Percentiles rank a stretch among this genome's conserved stretches.
These are phyloP conservation scores for Catostylus mosaicus DNA, from an alignment of 30 jellyfish, hydroid and myxozoan species.

Conservation along the genomic window DNA sequence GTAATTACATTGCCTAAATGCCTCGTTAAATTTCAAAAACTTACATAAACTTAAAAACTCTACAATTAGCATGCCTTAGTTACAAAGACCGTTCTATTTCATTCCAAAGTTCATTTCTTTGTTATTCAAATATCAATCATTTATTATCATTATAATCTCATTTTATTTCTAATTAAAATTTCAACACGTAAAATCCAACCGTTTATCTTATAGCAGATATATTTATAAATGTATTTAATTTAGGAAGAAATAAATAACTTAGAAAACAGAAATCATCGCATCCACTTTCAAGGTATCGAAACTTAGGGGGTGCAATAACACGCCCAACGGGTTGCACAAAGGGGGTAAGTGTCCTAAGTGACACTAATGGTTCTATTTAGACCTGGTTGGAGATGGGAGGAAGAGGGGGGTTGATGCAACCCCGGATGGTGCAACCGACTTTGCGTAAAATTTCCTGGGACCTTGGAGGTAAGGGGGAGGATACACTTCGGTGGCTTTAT, in stretches of 20 bases:
- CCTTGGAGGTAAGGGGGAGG: too few relatives aligned
- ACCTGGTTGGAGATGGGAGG: too few relatives aligned
- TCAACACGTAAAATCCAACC: neutral
- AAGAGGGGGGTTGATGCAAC: too few relatives aligned
- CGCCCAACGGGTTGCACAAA: too few relatives aligned
- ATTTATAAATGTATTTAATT: neutral
- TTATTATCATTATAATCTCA: neutral
- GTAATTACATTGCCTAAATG: neutral
- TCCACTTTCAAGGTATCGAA: too few relatives aligned
- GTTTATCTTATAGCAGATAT: neutral
- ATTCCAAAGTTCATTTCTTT: neutral
- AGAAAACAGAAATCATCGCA: neutral
- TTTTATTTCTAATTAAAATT: neutral
- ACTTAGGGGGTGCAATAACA: too few relatives aligned
- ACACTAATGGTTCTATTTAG: too few relatives aligned
- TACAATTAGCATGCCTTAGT: neutral
- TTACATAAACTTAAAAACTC: neutral
- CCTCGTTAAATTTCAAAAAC: neutral
- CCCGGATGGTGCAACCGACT: too few relatives aligned
- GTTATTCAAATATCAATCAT: neutral
- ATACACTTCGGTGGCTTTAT: too few relatives aligned
- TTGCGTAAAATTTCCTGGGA: too few relatives aligned
- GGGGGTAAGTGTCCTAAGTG: too few relatives aligned
- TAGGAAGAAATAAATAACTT: neutral
- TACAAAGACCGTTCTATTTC: neutral